These are phyloP conservation scores for Ianthella basta DNA, from an alignment of 37 sponge, comb jelly and placozoan species.

Conservation along the genomic window DNA sequence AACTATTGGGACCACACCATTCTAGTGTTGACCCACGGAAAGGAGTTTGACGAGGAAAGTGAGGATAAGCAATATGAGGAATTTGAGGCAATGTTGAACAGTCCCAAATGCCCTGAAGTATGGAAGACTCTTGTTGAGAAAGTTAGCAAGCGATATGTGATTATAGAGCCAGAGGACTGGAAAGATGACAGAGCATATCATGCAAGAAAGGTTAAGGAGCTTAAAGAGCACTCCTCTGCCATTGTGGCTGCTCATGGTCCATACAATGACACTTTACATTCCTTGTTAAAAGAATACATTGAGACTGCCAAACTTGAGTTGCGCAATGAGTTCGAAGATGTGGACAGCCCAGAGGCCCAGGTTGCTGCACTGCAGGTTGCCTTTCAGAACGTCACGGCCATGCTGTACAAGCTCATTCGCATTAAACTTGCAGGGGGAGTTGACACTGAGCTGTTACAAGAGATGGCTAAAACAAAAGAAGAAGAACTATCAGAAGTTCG, in stretches of 20 bases:
- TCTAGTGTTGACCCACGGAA: conserved; percentile 11
- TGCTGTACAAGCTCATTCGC: not conserved
- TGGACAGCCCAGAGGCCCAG: conserved; percentile 4
- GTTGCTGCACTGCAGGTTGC: not conserved
- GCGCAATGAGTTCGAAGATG: not conserved
- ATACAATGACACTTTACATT: conserved; percentile 19
- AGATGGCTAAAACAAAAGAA: not conserved
- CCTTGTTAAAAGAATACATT: not conserved
- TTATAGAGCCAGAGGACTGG: conserved; percentile 13
- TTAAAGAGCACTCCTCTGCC: not conserved
- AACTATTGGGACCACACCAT: conserved; percentile 21
- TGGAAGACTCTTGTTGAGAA: not conserved
- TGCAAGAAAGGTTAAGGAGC: not conserved
- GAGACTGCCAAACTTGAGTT: conserved; percentile 11
- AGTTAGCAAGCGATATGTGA: not conserved
- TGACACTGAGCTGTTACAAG: not conserved
- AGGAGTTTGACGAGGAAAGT: not conserved
- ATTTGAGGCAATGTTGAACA: not conserved
- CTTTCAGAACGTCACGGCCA: not conserved
- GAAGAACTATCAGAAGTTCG: not conserved
- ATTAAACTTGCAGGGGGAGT: conserved; percentile 11
- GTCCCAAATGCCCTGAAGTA: not conserved
- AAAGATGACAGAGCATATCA: not conserved
- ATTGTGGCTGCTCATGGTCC: not conserved
- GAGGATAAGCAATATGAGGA: not conserved